phyloP scores from a whole-genome alignment of 1,140 invertebrate species.

The Colletes gigas region DNA sequence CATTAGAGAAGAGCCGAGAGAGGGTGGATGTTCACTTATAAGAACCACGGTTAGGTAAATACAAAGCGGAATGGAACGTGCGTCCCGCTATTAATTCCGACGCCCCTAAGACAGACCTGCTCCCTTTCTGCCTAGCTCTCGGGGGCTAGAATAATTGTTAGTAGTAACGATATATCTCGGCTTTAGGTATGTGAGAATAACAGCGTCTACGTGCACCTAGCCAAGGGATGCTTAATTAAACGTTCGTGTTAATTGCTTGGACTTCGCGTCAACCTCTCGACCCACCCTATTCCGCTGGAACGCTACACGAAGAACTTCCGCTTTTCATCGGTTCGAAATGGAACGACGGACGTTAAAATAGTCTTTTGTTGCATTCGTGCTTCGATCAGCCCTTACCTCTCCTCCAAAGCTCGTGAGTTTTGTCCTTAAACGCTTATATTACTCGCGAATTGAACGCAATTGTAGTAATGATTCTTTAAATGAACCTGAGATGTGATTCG shows the following conservation, averaged over 20 bases:
- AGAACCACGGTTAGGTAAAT: conserved; percentile 40
- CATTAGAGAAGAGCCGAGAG: background rate
- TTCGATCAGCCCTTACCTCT: conserved; percentile 12
- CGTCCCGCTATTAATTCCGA: conserved; percentile 43
- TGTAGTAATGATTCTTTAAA: too few species aligned
- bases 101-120: conserved; percentile 66
- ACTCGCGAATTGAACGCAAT: too few species aligned
- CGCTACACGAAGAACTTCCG: conserved; percentile 62
- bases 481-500: too few species aligned
- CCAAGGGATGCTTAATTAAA: conserved; percentile 76
- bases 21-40: conserved; percentile 25
- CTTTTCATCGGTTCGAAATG: conserved; percentile 59
- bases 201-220: conserved; percentile 68
- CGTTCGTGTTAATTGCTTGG: conserved; percentile 76
- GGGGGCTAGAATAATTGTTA: conserved; percentile 72
- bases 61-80: conserved; percentile 39
- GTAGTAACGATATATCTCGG: conserved; percentile 74
- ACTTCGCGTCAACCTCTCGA: conserved; percentile 72
- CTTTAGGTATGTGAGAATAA: conserved; percentile 76
- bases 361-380: conserved; percentile 31
- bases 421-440: conserved; percentile 23
- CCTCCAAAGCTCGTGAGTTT: conserved; percentile 16
- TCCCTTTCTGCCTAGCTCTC: conserved; percentile 43
- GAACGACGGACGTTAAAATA: conserved; percentile 50
- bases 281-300: conserved; percentile 53